Percentiles rank a stretch among this genome's conserved stretches.
Conservation (phyloP, 1,140 invertebrate species). For the Andricus grossulariae region DNA sequence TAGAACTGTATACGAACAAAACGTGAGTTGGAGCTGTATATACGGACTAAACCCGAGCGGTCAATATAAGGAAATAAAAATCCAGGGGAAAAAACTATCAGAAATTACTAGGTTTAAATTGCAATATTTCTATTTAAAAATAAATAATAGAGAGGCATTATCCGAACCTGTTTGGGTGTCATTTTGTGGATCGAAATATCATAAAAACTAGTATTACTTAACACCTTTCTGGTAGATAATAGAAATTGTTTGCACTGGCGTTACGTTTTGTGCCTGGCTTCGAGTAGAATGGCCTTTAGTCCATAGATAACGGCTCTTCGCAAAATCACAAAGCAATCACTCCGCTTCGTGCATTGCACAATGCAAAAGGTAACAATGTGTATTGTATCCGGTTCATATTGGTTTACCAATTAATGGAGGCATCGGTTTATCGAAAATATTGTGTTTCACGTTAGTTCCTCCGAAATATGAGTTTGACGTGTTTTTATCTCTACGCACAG, state of each 20-base stretch:
- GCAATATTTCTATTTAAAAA: too few relatives aligned
- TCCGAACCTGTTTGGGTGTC: too few relatives aligned
- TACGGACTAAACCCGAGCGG: too few relatives aligned
- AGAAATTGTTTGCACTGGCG: conserved; percentile 11
- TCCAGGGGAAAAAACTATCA: too few relatives aligned
- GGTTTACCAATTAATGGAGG: conserved; percentile 52
- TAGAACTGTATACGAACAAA: too few relatives aligned
- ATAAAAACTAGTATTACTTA: conserved; percentile 20
- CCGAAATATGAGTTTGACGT: conserved; percentile 9
- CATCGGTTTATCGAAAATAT: conserved; percentile 29
- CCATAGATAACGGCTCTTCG: conserved; percentile 51
- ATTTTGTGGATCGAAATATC: not conserved
- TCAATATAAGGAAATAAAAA: too few relatives aligned
- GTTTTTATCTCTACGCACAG: not conserved
- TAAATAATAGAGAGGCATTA: too few relatives aligned
- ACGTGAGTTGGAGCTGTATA: too few relatives aligned
- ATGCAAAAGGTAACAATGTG: conserved; percentile 48
- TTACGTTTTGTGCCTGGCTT: conserved; percentile 34
- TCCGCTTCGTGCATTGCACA: conserved; percentile 40
- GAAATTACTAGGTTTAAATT: too few relatives aligned
- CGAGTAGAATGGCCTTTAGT: conserved; percentile 41
- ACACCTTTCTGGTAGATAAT: not conserved
- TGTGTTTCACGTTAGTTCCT: not conserved
- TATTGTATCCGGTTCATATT: conserved; percentile 50
- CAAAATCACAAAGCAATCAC: conserved; percentile 54